Evolutionary conservation across 2,888 invertebrate genomes (phyloP), one percentile per base, ranked within the genome.

Genomic region (Drosophila dives): DNA sequence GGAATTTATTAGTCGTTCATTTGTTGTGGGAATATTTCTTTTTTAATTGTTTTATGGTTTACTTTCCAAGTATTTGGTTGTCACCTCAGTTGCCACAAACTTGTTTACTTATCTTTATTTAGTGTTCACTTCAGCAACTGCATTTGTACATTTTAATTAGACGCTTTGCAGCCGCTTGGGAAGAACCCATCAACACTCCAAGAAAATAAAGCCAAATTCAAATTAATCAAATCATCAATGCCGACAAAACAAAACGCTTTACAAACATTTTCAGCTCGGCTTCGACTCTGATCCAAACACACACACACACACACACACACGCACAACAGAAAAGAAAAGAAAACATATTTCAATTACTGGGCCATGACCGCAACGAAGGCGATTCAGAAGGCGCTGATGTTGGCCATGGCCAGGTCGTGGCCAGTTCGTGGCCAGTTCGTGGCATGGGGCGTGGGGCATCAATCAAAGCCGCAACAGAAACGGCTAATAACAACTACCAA

Each of bases 281-380:
- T 60, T 45, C 60, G 34, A 40, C 58, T 40, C 51, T 63, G 89
- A 90, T 86, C 86, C 81, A 60, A 54, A 23, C 38, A 54, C 53
- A 50, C 10, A 38, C n/a, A n/a, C 29, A 42, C 29, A 29, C 81
- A 60, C 56, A 20, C 38, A 54, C 51, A 49, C 10, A 38, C n/a
- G 17, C 29, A 42, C 32, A 26, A 54, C 36, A 36, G 23, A 26
- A 60, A 29, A 64, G 17, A 38, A 34, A 51, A 50, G 51, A 62
- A 62, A 78, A 90, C 87, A 89, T 90, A 90, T 90, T 86, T 89
- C 90, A 86, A 86, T 86, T 86, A 90, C 83, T 83, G 71, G 75
- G 75, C 88, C 90, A 84, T 84, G 90, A 84, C 90, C 85, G 84
- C 70, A 60, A 69, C 86, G 73, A 76, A 76, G 88, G 79, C 71